Percentiles rank a stretch among this genome's conserved stretches.
phyloP scores from a whole-genome alignment of 2,113 vertebrate species.

The Lophotis ruficrista region DNA sequence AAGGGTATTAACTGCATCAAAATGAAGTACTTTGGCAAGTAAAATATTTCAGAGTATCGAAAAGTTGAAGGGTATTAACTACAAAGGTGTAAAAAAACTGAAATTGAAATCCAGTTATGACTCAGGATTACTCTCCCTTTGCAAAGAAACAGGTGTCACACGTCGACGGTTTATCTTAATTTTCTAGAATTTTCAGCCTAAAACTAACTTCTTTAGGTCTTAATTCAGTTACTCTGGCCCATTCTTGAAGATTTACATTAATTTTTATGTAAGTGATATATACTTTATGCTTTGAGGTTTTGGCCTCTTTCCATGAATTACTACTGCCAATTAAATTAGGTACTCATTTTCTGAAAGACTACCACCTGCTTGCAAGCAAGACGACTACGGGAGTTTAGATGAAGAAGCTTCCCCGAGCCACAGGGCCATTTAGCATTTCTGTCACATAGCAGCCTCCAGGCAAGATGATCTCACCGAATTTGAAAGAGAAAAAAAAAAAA shows the following conservation, averaged over 20 bases:
- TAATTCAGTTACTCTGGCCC: neutral
- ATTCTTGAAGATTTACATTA: neutral
- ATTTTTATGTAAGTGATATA: neutral
- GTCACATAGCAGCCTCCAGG: neutral
- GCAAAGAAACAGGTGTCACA: neutral
- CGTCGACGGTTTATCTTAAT: neutral
- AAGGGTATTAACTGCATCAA: neutral
- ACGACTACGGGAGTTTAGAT: neutral
- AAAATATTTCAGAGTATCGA: neutral
- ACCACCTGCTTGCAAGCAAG: neutral
- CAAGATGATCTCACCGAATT: neutral
- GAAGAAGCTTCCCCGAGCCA: neutral
- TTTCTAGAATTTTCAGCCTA: neutral
- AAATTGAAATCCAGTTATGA: neutral
- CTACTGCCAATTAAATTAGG: neutral
- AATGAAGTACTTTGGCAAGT: neutral
- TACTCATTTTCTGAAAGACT: neutral
- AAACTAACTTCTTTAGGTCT: neutral
- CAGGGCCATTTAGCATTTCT: neutral
- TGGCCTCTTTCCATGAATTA: neutral
- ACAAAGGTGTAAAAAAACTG: neutral
- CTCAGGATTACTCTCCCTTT: neutral
- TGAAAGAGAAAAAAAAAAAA: accelerated
- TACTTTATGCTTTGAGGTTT: neutral
- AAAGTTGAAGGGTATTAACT: neutral